These are phyloP conservation scores for Lysandra coridon DNA, from an alignment of 2,888 invertebrate species.

Conservation along the genomic window DNA sequence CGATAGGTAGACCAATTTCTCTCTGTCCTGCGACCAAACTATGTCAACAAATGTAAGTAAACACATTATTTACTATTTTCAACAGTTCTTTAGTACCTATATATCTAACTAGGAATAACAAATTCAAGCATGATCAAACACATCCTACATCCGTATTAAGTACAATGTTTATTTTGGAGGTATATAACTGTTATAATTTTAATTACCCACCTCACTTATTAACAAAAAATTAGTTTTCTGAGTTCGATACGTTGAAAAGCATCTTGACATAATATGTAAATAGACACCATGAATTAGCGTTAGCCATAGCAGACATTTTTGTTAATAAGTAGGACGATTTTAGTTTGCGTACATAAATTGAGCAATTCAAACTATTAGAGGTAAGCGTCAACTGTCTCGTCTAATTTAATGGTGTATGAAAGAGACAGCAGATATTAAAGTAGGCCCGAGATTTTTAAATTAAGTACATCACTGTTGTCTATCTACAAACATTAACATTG, in stretches of 20 bases:
- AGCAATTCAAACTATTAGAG: background rate
- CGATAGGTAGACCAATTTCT: background rate
- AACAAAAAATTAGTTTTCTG: background rate
- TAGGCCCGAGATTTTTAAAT: no score
- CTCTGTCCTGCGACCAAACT: background rate
- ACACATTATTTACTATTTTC: background rate
- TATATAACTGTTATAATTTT: background rate
- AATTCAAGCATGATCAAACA: background rate
- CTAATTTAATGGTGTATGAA: background rate
- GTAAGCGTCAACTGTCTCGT: background rate
- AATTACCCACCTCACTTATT: no score
- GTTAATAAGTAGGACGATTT: background rate
- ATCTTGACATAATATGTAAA: no score
- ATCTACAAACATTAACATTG: conserved; percentile 51
- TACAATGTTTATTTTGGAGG: background rate
- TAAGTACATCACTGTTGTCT: background rate
- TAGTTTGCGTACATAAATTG: background rate
- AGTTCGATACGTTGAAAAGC: background rate
- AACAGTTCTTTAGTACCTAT: background rate
- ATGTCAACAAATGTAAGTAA: background rate
- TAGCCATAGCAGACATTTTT: no score
- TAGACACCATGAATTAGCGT: no score
- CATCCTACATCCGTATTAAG: background rate
- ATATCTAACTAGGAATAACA: background rate
- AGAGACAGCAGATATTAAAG: background rate